A percentile compares a stretch with the other conserved stretches of the same genome.
phyloP scores from a whole-genome alignment of 2,113 vertebrate species.

The Theristicus caerulescens region DNA sequence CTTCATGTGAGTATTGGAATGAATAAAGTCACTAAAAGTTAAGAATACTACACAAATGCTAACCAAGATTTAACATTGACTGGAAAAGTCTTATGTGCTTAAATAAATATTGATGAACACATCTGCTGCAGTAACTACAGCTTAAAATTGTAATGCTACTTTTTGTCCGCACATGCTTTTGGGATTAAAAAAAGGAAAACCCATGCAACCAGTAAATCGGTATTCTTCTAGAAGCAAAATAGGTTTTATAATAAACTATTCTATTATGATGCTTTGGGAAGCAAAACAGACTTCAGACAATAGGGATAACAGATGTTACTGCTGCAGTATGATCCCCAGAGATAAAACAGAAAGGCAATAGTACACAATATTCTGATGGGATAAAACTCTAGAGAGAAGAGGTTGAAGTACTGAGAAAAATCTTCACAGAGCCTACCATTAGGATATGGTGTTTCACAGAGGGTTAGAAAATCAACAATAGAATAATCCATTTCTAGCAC shows the following conservation, averaged over 20 bases:
- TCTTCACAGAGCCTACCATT: slow-evolving; percentile 80
- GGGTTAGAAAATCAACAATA: slow-evolving; percentile 97
- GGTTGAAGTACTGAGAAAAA: neutral
- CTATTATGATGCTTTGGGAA: neutral
- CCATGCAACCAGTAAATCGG: neutral
- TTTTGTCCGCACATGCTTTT: neutral
- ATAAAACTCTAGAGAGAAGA: neutral
- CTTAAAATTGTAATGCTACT: neutral
- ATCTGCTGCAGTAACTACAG: neutral
- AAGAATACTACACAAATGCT: neutral
- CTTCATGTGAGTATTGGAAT: neutral
- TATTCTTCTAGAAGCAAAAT: neutral
- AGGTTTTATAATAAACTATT: neutral
- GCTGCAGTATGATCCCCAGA: neutral
- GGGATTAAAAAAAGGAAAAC: neutral
- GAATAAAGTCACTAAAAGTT: neutral
- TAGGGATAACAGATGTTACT: neutral
- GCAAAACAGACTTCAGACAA: neutral
- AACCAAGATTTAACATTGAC: neutral
- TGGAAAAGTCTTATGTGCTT: neutral
- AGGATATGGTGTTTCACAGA: slow-evolving; percentile 97
- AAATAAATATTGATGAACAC: neutral
- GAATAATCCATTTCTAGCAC: slow-evolving; percentile 99
- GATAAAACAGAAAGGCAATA: neutral
- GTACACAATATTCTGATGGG: neutral